A percentile compares a stretch with the other conserved stretches of the same genome.
These are phyloP conservation scores for Hirudinaria manillensis DNA, from an alignment of 2,888 invertebrate genomes.

Conservation along the genomic window DNA sequence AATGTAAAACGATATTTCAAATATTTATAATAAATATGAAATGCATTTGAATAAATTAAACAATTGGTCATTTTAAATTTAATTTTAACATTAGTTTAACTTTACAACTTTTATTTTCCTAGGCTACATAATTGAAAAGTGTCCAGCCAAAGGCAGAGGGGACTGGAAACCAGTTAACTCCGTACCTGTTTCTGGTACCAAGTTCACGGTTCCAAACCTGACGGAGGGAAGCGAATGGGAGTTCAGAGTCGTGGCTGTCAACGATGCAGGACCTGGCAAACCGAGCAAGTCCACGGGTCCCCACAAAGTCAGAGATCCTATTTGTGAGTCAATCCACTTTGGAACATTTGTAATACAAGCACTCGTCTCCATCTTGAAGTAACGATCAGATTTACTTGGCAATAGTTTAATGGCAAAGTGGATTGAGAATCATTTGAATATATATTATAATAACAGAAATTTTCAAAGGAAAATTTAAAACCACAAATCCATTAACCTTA, in stretches of 20 bases:
- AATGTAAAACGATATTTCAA: background rate
- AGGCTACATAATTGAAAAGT: constrained; percentile 36
- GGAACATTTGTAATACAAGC: background rate
- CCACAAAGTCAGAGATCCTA: constrained; percentile 52
- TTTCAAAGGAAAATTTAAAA: background rate
- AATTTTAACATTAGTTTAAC: background rate
- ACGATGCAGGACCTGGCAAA: constrained; percentile 64
- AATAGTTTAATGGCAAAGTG: background rate
- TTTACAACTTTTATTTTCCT: background rate
- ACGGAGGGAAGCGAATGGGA: constrained; percentile 52
- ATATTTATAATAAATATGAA: too few relatives aligned
- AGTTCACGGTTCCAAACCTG: constrained; percentile 49
- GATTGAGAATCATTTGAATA: background rate
- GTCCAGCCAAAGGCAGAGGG: constrained; percentile 32
- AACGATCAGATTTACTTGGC: background rate
- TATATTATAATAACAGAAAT: background rate
- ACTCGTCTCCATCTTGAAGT: background rate
- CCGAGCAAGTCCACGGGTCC: constrained; percentile 80
- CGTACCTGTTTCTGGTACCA: constrained; percentile 45
- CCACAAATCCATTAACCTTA: background rate
- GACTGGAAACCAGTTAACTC: constrained; percentile 38
- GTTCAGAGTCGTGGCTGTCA: constrained; percentile 55
- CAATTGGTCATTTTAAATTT: too few relatives aligned
- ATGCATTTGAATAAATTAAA: too few relatives aligned
- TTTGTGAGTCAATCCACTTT: constrained; percentile 46